Conservation (phyloP, 2,797 vertebrate genomes). For the Gymnoscopelus braueri region DNA sequence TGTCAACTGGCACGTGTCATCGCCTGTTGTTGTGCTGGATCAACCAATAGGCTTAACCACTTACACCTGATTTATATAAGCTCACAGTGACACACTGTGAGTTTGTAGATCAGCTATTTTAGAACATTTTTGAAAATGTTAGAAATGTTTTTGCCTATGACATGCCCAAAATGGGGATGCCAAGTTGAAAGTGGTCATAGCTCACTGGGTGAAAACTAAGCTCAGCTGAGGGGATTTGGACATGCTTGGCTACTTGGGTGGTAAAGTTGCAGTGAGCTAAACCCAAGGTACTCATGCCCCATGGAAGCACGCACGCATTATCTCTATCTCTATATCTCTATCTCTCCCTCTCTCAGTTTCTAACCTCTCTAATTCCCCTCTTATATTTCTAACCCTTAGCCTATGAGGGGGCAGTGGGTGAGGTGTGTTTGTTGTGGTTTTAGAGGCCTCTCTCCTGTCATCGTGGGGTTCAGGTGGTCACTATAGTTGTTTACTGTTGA, state of each 20-base stretch:
- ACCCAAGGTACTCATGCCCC: slow-evolving; percentile 22
- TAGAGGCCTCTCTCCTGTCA: too few relatives aligned
- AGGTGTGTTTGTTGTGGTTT: background rate
- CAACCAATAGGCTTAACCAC: slow-evolving; percentile 19
- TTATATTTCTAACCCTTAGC: background rate
- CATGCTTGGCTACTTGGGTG: slow-evolving; percentile 1
- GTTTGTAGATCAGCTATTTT: too few relatives aligned
- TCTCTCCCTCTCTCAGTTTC: too few relatives aligned
- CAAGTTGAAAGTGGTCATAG: too few relatives aligned
- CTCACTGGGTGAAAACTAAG: too few relatives aligned
- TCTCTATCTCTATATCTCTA: background rate
- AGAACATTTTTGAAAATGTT: too few relatives aligned
- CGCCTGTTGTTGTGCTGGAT: slow-evolving; percentile 39
- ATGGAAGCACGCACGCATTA: slow-evolving; percentile 8
- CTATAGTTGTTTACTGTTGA: background rate
- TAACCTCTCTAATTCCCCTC: too few relatives aligned
- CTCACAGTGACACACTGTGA: too few relatives aligned
- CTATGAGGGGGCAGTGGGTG: background rate
- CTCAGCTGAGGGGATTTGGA: too few relatives aligned
- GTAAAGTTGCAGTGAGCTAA: slow-evolving; percentile 17
- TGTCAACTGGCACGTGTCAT: slow-evolving; percentile 34
- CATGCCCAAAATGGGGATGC: too few relatives aligned
- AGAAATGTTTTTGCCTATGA: too few relatives aligned
- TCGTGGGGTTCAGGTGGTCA: background rate
- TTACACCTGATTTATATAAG: background rate